Percentiles rank a stretch among this genome's conserved stretches.
Conservation (phyloP, 2,888 invertebrate genomes). For the Polydrusus tereticollis region DNA sequence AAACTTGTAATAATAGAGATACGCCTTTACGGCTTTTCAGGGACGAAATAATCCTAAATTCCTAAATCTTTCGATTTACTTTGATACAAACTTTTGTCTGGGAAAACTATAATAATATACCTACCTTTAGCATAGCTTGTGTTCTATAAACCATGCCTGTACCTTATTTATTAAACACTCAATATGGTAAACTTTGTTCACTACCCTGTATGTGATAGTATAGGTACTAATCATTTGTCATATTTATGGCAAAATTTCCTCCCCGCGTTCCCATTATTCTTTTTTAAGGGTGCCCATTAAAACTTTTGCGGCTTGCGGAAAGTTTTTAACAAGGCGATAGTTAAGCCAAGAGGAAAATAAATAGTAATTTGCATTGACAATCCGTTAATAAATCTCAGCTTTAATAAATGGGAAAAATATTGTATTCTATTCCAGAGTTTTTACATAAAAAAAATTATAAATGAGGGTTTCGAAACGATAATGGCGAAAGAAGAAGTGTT, state of each 20-base stretch:
- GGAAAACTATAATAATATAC: too few species aligned
- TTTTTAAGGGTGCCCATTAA: neutral
- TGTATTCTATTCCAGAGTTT: neutral
- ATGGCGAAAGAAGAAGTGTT: too few species aligned
- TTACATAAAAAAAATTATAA: neutral
- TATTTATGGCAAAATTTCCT: neutral
- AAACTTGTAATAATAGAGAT: too few species aligned
- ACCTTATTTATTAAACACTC: too few species aligned
- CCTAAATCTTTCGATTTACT: too few species aligned
- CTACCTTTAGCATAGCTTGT: too few species aligned
- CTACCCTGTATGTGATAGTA: too few species aligned
- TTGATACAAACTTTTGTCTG: too few species aligned
- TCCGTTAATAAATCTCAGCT: neutral
- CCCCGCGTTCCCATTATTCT: neutral
- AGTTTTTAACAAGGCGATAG: neutral
- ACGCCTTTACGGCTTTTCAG: too few species aligned
- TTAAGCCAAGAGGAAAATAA: neutral
- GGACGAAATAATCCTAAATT: too few species aligned
- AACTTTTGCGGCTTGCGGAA: neutral
- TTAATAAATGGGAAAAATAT: neutral
- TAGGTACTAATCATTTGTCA: neutral
- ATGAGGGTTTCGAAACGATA: neutral
- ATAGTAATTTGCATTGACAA: neutral
- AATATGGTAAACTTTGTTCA: too few species aligned
- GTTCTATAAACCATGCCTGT: too few species aligned